These are phyloP conservation scores for Cercocebus atys DNA, from an alignment of 2,113 vertebrate genomes.

Conservation along the genomic window DNA sequence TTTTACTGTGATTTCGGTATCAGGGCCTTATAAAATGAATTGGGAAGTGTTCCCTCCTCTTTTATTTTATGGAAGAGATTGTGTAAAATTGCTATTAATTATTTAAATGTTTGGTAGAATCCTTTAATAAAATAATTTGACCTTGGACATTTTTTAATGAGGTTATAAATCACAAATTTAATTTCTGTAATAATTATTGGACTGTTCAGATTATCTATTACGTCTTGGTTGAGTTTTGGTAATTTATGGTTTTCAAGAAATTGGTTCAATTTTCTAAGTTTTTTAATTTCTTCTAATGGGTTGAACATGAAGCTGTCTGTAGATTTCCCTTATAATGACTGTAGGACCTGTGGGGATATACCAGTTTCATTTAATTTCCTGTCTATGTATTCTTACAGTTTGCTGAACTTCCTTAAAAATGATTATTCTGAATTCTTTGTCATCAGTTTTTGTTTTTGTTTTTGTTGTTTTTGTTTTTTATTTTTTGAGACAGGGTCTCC, in stretches of 20 bases:
- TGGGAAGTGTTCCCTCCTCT: neutral
- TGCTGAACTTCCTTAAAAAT: too few relatives aligned
- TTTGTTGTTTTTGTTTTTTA: too few relatives aligned
- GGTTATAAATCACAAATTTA: neutral
- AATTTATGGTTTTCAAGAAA: neutral
- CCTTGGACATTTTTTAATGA: neutral
- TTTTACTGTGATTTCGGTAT: neutral
- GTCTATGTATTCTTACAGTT: too few relatives aligned
- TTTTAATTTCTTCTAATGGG: neutral
- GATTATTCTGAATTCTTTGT: too few relatives aligned
- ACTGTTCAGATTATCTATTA: neutral
- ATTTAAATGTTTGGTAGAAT: neutral
- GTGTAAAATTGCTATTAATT: neutral
- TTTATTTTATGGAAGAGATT: neutral
- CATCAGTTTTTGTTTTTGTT: too few relatives aligned
- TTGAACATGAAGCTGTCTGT: neutral
- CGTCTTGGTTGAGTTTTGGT: neutral
- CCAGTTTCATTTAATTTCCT: neutral
- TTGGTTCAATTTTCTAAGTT: constrained; percentile 1
- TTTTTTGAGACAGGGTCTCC: too few relatives aligned
- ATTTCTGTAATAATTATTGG: neutral
- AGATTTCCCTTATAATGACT: neutral
- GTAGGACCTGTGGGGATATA: neutral
- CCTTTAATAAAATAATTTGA: neutral
- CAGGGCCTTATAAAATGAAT: neutral